These are phyloP conservation scores for Brotula barbata DNA, from an alignment of 2,797 vertebrate genomes.

Conservation along the genomic window DNA sequence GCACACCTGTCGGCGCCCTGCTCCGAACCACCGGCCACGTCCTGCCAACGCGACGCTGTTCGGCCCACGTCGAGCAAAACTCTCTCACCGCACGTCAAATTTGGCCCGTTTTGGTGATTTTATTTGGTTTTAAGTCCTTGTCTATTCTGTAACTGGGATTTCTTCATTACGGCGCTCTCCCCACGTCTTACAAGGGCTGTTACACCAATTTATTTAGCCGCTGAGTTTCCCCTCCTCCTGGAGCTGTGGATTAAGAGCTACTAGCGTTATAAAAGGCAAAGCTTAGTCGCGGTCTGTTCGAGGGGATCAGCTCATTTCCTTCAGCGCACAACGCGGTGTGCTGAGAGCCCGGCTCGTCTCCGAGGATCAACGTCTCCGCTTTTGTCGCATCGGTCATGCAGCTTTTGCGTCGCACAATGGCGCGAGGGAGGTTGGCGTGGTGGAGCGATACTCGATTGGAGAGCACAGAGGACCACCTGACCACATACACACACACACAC, in stretches of 20 bases:
- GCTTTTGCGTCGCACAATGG: slow-evolving; percentile 72
- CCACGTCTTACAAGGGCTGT: slow-evolving; percentile 46
- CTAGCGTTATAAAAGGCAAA: slow-evolving; percentile 59
- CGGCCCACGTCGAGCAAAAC: slow-evolving; percentile 27
- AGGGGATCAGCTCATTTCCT: slow-evolving; percentile 76
- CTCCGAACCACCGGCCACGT: too few relatives aligned
- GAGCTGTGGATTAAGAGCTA: slow-evolving; percentile 65
- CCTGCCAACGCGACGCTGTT: too few relatives aligned
- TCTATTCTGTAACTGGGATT: slow-evolving; percentile 21
- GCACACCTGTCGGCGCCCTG: slow-evolving; percentile 67
- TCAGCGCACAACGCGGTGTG: slow-evolving; percentile 53
- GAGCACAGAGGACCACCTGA: slow-evolving; percentile 78
- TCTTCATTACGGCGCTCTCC: slow-evolving; percentile 36
- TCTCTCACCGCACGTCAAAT: slow-evolving; percentile 27
- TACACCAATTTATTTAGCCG: slow-evolving; percentile 58
- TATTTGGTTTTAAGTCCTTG: not conserved
- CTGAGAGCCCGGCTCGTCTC: slow-evolving; percentile 68
- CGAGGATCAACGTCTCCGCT: slow-evolving; percentile 75
- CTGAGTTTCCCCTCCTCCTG: slow-evolving; percentile 48
- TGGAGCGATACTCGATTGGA: slow-evolving; percentile 64
- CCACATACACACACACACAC: slow-evolving; percentile 59
- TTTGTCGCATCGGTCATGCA: slow-evolving; percentile 76
- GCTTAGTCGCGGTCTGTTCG: slow-evolving; percentile 69
- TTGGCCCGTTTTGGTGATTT: slow-evolving; percentile 10
- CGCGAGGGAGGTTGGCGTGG: slow-evolving; percentile 58